Conservation (phyloP, 2,113 vertebrate species). For the Dromas ardeola region DNA sequence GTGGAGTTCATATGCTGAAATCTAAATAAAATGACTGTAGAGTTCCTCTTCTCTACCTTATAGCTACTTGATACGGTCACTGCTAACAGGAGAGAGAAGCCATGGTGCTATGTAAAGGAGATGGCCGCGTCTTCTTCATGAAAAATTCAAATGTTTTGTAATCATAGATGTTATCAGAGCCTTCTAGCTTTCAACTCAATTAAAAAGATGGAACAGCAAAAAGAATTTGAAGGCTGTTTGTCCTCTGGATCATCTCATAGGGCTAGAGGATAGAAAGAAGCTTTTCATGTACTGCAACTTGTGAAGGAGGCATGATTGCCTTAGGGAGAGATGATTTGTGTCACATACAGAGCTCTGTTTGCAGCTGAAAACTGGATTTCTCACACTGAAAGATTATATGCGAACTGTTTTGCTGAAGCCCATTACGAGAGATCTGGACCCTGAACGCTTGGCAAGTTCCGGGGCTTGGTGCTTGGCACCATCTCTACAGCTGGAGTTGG, state of each 20-base stretch:
- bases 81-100: neutral
- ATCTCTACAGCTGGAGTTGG: neutral
- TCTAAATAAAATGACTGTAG: neutral
- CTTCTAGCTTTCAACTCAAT: constrained; percentile 54
- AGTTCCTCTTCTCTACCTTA: neutral
- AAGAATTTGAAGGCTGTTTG: neutral
- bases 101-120: neutral
- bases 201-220: constrained; percentile 45
- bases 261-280: neutral
- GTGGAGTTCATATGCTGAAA: neutral
- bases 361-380: constrained; percentile 3
- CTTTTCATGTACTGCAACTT: neutral
- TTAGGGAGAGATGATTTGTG: neutral
- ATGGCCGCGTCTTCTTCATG: neutral
- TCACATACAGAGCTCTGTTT: neutral
- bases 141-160: constrained; percentile 25
- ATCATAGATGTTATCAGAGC: neutral
- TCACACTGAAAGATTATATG: neutral
- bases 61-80: neutral
- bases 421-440: neutral
- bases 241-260: neutral
- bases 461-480: neutral
- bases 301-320: neutral
- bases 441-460: neutral
- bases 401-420: neutral